These are phyloP conservation scores for Campopleginae sp. DNA, from an alignment of 2,888 invertebrate species.

Conservation along the genomic window DNA sequence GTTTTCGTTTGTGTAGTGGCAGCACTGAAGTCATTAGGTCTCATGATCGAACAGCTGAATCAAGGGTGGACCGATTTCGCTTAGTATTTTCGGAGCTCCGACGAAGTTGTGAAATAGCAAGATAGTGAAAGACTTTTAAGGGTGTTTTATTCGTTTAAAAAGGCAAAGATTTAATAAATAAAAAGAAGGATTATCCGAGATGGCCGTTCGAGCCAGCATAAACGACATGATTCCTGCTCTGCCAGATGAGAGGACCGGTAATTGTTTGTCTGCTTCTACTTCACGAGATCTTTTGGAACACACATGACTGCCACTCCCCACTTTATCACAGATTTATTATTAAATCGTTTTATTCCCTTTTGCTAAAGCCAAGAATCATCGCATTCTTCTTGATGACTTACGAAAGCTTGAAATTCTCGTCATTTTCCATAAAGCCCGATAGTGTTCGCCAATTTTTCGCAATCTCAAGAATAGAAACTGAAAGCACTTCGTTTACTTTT, in stretches of 20 bases:
- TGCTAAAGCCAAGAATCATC: neutral
- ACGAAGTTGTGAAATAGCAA: constrained; percentile 44
- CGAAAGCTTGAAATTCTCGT: neutral
- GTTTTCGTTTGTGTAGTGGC: constrained; percentile 31
- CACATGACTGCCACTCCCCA: constrained; percentile 80
- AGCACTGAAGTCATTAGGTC: constrained; percentile 66
- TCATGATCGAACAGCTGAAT: constrained; percentile 79
- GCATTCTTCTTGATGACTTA: neutral
- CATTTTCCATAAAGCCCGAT: neutral
- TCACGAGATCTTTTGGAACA: constrained; percentile 44
- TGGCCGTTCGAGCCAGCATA: constrained; percentile 84
- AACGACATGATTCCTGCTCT: constrained; percentile 90
- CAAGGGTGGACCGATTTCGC: constrained; percentile 48
- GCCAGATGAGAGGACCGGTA: constrained; percentile 95
- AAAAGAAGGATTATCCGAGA: constrained; percentile 60
- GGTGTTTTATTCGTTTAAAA: constrained; percentile 38
- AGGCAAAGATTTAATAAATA: constrained; percentile 7
- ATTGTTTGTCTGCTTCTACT: constrained; percentile 77
- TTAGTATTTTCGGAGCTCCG: constrained; percentile 52
- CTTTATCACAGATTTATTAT: constrained; percentile 60
- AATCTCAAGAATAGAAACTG: neutral
- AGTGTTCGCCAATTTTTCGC: neutral
- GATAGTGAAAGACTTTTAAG: constrained; percentile 48
- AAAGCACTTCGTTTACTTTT: neutral
- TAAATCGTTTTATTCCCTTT: constrained; percentile 40